Evolutionary conservation across 2,888 invertebrate species (phyloP).

Genomic region (Tenthredo distinguenda): DNA sequence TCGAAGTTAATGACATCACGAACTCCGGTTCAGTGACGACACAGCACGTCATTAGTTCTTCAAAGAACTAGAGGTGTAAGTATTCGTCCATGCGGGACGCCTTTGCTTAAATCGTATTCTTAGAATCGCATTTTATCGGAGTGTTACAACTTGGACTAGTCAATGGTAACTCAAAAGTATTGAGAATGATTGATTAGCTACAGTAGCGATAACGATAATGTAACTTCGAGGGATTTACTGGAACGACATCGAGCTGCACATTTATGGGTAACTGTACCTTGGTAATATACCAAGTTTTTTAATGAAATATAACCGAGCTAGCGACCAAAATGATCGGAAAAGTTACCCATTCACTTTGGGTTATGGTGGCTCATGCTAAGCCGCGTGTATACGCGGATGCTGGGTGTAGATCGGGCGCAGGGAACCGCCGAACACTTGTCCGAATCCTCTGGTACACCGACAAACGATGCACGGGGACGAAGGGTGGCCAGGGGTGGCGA

Average conservation of each 20-base stretch:
- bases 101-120: conserved; percentile 30
- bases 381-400: conserved; percentile 60
- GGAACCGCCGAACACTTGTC: conserved; percentile 66
- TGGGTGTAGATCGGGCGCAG: conserved; percentile 53
- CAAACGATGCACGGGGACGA: conserved; percentile 51
- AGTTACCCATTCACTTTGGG: conserved; percentile 58
- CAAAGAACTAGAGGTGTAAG: background rate
- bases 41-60: conserved; percentile 26
- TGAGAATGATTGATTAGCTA: conserved; percentile 24
- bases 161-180: conserved; percentile 5
- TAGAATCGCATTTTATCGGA: conserved; percentile 34
- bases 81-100: conserved; percentile 13
- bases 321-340: background rate
- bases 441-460: conserved; percentile 58
- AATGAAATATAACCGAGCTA: background rate
- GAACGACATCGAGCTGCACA: background rate
- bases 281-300: background rate
- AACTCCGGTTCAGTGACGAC: conserved; percentile 13
- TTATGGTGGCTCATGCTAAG: conserved; percentile 62
- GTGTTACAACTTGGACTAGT: conserved; percentile 16
- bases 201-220: conserved; percentile 17
- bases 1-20: background rate
- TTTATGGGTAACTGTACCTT: background rate
- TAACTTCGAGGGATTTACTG: conserved; percentile 13
- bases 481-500: conserved; percentile 57